Evolutionary conservation across 2,113 vertebrate genomes (phyloP).

Genomic region (Varanus salvator): DNA sequence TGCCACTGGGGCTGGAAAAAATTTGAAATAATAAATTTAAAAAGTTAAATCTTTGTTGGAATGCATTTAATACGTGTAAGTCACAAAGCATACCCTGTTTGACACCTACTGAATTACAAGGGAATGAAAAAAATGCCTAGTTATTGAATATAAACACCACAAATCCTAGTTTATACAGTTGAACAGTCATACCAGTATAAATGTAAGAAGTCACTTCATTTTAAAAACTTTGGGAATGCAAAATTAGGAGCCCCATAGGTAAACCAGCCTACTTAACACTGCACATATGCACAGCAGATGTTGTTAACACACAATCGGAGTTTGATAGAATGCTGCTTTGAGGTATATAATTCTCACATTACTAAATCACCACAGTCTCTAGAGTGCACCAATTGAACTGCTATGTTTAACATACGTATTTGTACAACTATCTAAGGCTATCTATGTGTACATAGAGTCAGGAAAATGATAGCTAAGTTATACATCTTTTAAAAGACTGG

Average conservation of each 20-base stretch:
- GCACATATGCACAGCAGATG: background rate
- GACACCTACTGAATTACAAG: conserved; percentile 12
- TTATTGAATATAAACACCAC: conserved; percentile 30
- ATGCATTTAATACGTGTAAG: conserved; percentile 12
- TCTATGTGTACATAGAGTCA: background rate
- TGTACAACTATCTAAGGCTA: background rate
- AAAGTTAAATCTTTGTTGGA: conserved; percentile 35
- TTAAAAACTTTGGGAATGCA: background rate
- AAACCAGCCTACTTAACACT: background rate
- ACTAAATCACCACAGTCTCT: background rate
- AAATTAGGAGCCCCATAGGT: background rate
- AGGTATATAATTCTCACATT: background rate
- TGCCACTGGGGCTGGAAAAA: background rate
- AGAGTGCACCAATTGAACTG: background rate
- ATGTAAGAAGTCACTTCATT: background rate
- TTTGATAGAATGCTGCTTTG: background rate
- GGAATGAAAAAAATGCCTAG: background rate
- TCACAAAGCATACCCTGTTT: conserved; percentile 27
- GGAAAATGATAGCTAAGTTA: background rate
- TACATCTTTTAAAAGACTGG: background rate
- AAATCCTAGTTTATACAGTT: conserved; percentile 12
- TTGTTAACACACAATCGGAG: background rate
- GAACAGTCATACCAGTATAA: conserved; percentile 14
- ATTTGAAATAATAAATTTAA: conserved; percentile 14
- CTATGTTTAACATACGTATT: background rate